phyloP scores from a whole-genome alignment of 2,113 vertebrate genomes.

The Siphamia tubifer region DNA sequence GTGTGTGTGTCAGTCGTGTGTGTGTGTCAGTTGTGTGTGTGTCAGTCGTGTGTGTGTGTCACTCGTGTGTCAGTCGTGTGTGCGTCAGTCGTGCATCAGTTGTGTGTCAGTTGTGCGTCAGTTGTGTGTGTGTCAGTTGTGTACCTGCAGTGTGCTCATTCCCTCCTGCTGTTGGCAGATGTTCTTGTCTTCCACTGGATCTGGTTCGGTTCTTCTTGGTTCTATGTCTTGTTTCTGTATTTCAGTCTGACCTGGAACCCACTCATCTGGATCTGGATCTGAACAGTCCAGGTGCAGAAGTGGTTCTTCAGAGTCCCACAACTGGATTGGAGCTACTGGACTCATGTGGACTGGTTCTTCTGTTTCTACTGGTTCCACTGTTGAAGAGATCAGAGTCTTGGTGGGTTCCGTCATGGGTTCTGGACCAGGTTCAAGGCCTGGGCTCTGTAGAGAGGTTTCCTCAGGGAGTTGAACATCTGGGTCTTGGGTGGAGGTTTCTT shows the following conservation, averaged over 20 bases:
- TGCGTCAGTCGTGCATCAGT: too few species aligned
- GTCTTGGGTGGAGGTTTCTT: constrained; percentile 17
- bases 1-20: too few species aligned
- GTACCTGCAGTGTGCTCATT: constrained; percentile 72
- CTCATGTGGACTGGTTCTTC: constrained; percentile 14
- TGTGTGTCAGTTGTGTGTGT: too few species aligned
- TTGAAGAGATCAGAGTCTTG: neutral
- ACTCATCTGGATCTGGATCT: neutral
- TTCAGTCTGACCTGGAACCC: neutral
- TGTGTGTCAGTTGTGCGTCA: too few species aligned
- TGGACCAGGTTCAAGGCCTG: neutral
- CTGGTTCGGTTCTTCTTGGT: constrained; percentile 5
- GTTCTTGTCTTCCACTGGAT: constrained; percentile 24
- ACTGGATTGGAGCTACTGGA: neutral
- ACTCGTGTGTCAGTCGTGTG: too few species aligned
- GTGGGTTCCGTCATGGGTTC: neutral
- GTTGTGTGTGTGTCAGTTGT: too few species aligned
- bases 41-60: too few species aligned
- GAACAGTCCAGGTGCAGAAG: constrained; percentile 19
- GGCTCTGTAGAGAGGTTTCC: neutral
- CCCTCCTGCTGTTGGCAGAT: constrained; percentile 46
- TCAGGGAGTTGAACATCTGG: neutral
- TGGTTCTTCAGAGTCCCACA: neutral
- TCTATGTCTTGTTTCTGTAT: neutral
- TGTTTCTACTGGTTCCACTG: too few species aligned